These are phyloP conservation scores for Pyrocoelia pectoralis DNA, from an alignment of 2,888 invertebrate species.

Conservation along the genomic window DNA sequence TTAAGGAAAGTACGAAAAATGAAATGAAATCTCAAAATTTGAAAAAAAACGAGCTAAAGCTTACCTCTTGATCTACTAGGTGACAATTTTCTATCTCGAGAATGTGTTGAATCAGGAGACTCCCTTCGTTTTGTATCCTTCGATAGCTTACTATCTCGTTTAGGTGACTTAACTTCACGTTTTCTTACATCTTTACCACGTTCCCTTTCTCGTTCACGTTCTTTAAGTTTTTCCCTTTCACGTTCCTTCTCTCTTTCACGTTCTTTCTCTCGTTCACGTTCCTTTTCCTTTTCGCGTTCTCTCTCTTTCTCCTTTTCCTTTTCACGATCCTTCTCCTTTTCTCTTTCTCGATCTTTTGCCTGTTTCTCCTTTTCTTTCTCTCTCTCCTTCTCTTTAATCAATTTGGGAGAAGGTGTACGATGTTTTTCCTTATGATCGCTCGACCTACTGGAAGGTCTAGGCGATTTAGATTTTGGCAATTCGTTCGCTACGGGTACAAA, in stretches of 20 bases:
- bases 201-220: constrained; percentile 44
- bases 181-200: constrained; percentile 48
- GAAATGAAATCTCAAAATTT: constrained; percentile 22
- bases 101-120: constrained; percentile 58
- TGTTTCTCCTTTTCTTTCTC: constrained; percentile 51
- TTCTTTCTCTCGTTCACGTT: constrained; percentile 59
- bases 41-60: neutral
- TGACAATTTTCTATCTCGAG: constrained; percentile 54
- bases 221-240: constrained; percentile 53
- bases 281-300: constrained; percentile 50
- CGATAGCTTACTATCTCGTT: constrained; percentile 49
- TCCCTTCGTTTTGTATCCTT: constrained; percentile 56
- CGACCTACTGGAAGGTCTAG: constrained; percentile 50
- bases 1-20: no score
- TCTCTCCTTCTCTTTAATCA: constrained; percentile 47
- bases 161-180: constrained; percentile 52
- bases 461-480: constrained; percentile 53
- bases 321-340: constrained; percentile 63
- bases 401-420: constrained; percentile 57
- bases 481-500: constrained; percentile 46
- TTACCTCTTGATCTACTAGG: constrained; percentile 50
- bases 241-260: constrained; percentile 62
- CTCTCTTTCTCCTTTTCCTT: constrained; percentile 52
- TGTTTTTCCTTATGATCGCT: constrained; percentile 56
- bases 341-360: constrained; percentile 58